Conservation (phyloP, 2,113 vertebrate genomes). For the Dasyurus viverrinus region DNA sequence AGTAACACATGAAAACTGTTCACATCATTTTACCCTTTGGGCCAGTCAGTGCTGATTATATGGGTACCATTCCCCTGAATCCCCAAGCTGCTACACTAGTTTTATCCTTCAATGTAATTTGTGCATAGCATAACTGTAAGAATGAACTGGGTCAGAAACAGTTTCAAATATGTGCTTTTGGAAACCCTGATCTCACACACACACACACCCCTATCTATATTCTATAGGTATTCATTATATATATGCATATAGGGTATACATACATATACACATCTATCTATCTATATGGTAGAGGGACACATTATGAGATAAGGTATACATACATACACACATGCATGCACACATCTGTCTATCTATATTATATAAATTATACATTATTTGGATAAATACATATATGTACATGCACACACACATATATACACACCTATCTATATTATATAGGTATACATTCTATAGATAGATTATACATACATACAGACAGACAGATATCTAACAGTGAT, state of each 20-base stretch:
- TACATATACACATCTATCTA: too few relatives aligned
- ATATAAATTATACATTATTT: too few relatives aligned
- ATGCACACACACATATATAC: too few relatives aligned
- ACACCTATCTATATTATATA: too few relatives aligned
- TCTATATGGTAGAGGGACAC: too few relatives aligned
- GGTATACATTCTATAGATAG: neutral
- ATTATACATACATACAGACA: neutral
- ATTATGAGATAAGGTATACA: too few relatives aligned
- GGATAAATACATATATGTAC: too few relatives aligned
- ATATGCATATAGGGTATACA: too few relatives aligned
- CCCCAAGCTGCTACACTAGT: neutral
- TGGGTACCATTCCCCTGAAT: neutral
- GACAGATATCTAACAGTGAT: neutral
- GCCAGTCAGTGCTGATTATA: neutral
- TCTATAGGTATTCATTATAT: too few relatives aligned
- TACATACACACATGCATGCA: neutral
- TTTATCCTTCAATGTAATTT: constrained; percentile 46
- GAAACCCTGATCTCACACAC: neutral
- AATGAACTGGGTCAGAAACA: constrained; percentile 34
- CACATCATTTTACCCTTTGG: neutral
- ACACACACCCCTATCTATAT: neutral
- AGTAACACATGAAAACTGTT: neutral
- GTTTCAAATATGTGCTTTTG: constrained; percentile 15
- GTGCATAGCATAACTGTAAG: constrained; percentile 43
- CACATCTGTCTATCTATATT: neutral